A percentile compares a stretch with the other conserved stretches of the same genome.
Conservation (phyloP, 2,113 vertebrate genomes). For the Corythornis cristatus region DNA sequence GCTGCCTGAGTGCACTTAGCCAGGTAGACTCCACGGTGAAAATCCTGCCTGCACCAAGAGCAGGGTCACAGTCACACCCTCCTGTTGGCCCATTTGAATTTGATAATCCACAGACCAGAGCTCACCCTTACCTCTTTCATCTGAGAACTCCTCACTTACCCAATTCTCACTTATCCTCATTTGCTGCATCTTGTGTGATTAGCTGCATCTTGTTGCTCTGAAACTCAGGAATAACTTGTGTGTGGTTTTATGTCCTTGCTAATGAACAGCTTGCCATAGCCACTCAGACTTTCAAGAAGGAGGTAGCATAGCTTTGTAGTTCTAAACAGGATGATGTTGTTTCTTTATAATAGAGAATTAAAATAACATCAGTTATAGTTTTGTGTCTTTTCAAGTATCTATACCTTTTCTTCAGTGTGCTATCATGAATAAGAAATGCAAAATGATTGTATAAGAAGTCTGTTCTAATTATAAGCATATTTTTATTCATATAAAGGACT, state of each 20-base stretch:
- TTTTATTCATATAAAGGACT: conserved; percentile 53
- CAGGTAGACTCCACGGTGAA: neutral
- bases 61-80: neutral
- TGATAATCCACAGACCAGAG: neutral
- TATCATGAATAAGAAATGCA: conserved; percentile 17
- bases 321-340: neutral
- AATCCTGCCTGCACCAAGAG: neutral
- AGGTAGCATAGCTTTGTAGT: neutral
- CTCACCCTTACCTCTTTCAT: neutral
- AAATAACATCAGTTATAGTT: neutral
- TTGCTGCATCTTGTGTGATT: conserved; percentile 14
- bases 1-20: neutral
- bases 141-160: neutral
- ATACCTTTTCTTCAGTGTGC: neutral
- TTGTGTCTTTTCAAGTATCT: conserved; percentile 19
- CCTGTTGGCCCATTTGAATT: neutral
- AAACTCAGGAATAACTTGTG: conserved; percentile 1
- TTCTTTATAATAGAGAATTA: conserved; percentile 4
- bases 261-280: conserved; percentile 21
- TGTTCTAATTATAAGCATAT: conserved; percentile 36
- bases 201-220: neutral
- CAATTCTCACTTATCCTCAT: conserved; percentile 1
- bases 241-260: neutral
- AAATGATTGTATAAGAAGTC: neutral
- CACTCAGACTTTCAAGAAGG: neutral